A percentile compares a stretch with the other conserved stretches of the same genome.
Conservation (phyloP, 2,888 invertebrate species). For the Agonopterix heracliana region DNA sequence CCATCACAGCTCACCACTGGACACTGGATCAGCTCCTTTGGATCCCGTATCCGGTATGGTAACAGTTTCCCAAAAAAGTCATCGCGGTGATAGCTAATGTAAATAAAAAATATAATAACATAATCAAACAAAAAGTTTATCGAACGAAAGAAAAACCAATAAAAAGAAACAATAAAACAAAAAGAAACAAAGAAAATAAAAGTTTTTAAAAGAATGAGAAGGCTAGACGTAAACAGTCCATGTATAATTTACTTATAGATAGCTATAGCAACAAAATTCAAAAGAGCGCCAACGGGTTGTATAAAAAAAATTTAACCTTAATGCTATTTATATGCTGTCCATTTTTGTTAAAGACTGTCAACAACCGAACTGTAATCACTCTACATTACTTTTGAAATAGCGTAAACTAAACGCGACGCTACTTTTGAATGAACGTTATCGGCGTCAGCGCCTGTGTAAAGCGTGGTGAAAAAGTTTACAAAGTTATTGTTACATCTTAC, state of each 20-base stretch:
- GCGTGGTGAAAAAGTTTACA: constrained; percentile 48
- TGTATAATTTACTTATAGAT: constrained; percentile 1
- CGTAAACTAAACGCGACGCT: constrained; percentile 16
- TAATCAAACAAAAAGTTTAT: constrained; percentile 1
- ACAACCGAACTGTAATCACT: constrained; percentile 29
- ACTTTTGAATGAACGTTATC: constrained; percentile 31
- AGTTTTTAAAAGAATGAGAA: constrained; percentile 17
- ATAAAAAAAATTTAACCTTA: constrained; percentile 15
- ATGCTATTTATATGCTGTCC: constrained; percentile 15
- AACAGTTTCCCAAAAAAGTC: constrained; percentile 57
- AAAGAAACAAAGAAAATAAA: constrained; percentile 18
- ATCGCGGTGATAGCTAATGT: constrained; percentile 59
- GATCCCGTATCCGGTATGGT: constrained; percentile 76
- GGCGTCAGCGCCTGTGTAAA: constrained; percentile 23
- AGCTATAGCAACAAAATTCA: constrained; percentile 11
- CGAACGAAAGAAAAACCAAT: constrained; percentile 15
- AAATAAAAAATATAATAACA: constrained; percentile 23
- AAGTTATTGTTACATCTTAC: constrained; percentile 45
- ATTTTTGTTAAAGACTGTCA: constrained; percentile 32
- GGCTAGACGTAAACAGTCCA: not conserved
- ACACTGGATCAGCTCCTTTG: constrained; percentile 85
- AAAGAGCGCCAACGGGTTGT: constrained; percentile 12
- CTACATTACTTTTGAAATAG: constrained; percentile 17
- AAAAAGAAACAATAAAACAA: constrained; percentile 13
- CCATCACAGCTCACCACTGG: constrained; percentile 89